These are phyloP conservation scores for Metopia argyrocephala DNA, from an alignment of 2,888 invertebrate genomes.

Conservation along the genomic window DNA sequence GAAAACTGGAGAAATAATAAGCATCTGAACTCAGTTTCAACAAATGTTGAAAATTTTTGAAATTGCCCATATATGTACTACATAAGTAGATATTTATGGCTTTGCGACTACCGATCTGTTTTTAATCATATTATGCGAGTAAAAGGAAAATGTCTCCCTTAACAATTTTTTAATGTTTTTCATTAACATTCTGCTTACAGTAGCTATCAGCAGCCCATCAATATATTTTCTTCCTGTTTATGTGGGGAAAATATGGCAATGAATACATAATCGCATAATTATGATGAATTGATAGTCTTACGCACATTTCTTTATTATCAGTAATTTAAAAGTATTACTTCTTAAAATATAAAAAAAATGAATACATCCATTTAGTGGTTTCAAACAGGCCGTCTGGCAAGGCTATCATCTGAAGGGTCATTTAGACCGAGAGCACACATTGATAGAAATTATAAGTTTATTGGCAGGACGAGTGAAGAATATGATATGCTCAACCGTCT, in stretches of 20 bases:
- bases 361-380: too few relatives aligned
- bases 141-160: conserved; percentile 57
- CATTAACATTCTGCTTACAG: conserved; percentile 23
- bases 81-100: background rate
- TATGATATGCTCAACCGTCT: too few relatives aligned
- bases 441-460: too few relatives aligned
- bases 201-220: conserved; percentile 37
- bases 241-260: conserved; percentile 16
- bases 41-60: too few relatives aligned
- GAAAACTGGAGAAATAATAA: too few relatives aligned
- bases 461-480: too few relatives aligned
- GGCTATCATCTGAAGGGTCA: too few relatives aligned
- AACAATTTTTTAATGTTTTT: conserved; percentile 53
- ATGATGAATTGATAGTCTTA: conserved; percentile 53
- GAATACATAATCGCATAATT: conserved; percentile 27
- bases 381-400: too few relatives aligned
- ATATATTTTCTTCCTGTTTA: conserved; percentile 30
- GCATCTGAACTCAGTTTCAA: too few relatives aligned
- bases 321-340: background rate
- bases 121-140: conserved; percentile 58
- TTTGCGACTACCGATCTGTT: conserved; percentile 49
- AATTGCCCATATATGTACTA: too few relatives aligned
- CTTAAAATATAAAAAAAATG: background rate
- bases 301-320: conserved; percentile 41
- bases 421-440: too few relatives aligned